Percentiles rank a stretch among this genome's conserved stretches.
Conservation (phyloP, 2,113 vertebrate species). For the Tachysurus fulvidraco region DNA sequence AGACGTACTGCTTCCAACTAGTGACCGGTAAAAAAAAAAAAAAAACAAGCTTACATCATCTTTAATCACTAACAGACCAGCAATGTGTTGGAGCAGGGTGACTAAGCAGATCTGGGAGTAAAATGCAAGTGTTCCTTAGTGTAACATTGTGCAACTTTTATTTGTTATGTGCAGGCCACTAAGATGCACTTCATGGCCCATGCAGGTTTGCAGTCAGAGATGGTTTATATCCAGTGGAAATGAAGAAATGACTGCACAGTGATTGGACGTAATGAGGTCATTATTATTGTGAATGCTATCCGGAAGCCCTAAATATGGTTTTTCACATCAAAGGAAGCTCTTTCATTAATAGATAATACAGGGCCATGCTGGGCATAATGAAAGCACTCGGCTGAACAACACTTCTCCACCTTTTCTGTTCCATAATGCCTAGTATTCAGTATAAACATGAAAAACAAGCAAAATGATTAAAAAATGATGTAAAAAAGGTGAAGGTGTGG, state of each 20-base stretch:
- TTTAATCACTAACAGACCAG: slow-evolving; percentile 23
- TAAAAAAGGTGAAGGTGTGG: neutral
- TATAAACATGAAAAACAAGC: neutral
- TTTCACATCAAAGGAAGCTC: slow-evolving; percentile 10
- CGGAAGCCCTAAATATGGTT: neutral
- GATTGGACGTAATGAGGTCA: neutral
- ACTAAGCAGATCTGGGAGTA: neutral
- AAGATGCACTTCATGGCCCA: neutral
- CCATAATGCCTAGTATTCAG: neutral
- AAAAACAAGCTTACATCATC: slow-evolving; percentile 12
- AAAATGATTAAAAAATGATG: neutral
- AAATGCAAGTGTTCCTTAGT: neutral
- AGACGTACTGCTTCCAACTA: neutral
- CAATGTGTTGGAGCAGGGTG: neutral
- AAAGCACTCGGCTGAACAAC: neutral
- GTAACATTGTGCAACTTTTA: neutral
- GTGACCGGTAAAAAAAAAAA: neutral
- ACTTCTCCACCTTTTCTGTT: neutral
- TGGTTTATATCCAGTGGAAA: neutral
- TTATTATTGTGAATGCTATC: neutral
- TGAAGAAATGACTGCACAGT: neutral
- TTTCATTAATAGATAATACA: slow-evolving; percentile 7
- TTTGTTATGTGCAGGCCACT: slow-evolving; percentile 12
- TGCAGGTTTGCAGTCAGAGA: neutral
- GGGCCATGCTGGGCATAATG: neutral